Evolutionary conservation across 2,113 vertebrate species (phyloP).

Genomic region (Jaculus jaculus): DNA sequence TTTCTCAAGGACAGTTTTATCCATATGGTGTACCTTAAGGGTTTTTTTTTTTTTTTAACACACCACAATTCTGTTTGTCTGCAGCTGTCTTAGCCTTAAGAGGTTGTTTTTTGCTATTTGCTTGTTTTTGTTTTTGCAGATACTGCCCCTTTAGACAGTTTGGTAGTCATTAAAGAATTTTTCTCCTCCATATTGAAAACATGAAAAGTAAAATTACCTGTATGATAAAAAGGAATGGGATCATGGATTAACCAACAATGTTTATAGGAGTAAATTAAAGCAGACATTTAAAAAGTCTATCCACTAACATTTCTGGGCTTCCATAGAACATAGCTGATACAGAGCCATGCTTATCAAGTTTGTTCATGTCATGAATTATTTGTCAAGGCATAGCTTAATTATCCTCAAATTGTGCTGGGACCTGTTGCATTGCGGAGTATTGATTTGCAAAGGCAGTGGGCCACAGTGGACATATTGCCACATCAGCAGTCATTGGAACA

Average conservation of each 20-base stretch:
- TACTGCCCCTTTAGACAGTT: no score
- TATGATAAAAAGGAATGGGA: conserved; percentile 44
- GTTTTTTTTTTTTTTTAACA: conserved; percentile 45
- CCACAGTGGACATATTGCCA: no score
- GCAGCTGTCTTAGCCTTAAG: conserved; percentile 22
- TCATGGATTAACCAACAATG: conserved; percentile 16
- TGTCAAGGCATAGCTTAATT: background rate
- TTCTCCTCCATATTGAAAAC: conserved; percentile 17
- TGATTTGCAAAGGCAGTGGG: background rate
- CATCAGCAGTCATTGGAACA: background rate
- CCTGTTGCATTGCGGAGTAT: background rate
- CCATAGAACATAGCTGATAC: background rate
- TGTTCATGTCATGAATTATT: background rate
- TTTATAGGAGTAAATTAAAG: conserved; percentile 13
- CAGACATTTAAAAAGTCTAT: background rate
- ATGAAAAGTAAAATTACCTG: conserved; percentile 38
- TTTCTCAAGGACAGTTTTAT: conserved; percentile 49
- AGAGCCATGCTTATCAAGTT: conserved; percentile 6
- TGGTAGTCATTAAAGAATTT: conserved; percentile 28
- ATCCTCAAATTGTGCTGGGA: background rate
- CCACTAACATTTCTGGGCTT: conserved; percentile 23
- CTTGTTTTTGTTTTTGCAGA: no score
- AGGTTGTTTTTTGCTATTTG: no score
- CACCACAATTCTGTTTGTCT: background rate
- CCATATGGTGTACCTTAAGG: background rate